Evolutionary conservation across 2,113 vertebrate species (phyloP).

Genomic region (Rhynchomys soricoides): DNA sequence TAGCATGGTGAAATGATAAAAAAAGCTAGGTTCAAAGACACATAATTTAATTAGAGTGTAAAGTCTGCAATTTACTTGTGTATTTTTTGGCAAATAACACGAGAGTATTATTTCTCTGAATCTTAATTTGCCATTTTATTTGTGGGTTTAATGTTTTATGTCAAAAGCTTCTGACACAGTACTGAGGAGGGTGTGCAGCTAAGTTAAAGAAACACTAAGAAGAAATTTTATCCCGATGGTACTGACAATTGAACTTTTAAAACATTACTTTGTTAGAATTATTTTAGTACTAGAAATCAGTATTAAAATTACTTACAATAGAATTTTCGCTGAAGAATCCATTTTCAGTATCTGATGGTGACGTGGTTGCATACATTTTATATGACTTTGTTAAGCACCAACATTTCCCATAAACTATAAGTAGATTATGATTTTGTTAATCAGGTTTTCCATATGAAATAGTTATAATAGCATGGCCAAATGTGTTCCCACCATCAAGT

Average conservation of each 20-base stretch:
- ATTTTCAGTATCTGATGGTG: conserved; percentile 35
- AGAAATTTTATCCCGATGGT: neutral
- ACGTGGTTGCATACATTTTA: conserved; percentile 31
- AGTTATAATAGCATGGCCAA: conserved; percentile 20
- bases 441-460: conserved; percentile 50
- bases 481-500: conserved; percentile 26
- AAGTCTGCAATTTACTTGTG: neutral
- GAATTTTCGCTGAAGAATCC: neutral
- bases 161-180: neutral
- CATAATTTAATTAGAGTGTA: conserved; percentile 50
- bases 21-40: conserved; percentile 33
- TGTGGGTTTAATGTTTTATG: neutral
- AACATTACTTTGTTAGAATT: conserved; percentile 20
- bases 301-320: neutral
- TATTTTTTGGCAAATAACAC: neutral
- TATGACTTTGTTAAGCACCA: conserved; percentile 4
- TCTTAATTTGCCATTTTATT: conserved; percentile 46
- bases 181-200: neutral
- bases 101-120: conserved; percentile 39
- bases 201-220: neutral
- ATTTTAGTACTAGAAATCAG: conserved; percentile 33
- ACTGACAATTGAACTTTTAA: neutral
- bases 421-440: neutral
- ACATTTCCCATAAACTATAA: conserved; percentile 38
- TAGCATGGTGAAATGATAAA: neutral